Evolutionary conservation across 2,888 invertebrate genomes (phyloP).

Genomic region (Drosophila subsilvestris): DNA sequence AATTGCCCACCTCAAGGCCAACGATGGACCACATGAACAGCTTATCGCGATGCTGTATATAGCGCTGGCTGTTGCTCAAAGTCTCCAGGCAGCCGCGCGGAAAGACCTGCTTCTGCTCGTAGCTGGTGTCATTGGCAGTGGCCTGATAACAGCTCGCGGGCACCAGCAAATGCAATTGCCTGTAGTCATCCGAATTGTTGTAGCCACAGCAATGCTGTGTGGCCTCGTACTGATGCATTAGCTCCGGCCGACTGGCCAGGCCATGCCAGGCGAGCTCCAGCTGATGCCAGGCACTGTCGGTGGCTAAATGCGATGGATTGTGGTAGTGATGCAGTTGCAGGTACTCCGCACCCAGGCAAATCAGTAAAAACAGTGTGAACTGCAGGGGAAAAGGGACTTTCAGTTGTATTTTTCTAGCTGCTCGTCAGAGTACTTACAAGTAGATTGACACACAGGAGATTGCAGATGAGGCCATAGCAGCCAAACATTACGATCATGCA

Average conservation of each 20-base stretch:
- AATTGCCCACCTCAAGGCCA: conserved; percentile 68
- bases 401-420: background rate
- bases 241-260: conserved; percentile 58
- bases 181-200: conserved; percentile 69
- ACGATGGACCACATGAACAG: conserved; percentile 74
- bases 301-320: conserved; percentile 61
- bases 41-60: conserved; percentile 69
- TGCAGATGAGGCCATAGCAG: conserved; percentile 74
- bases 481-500: conserved; percentile 79
- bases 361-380: conserved; percentile 75
- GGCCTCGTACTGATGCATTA: conserved; percentile 65
- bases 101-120: conserved; percentile 38
- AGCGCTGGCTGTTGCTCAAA: conserved; percentile 57
- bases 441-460: conserved; percentile 73
- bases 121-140: conserved; percentile 33
- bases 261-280: conserved; percentile 75
- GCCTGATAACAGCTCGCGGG: conserved; percentile 73
- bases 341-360: conserved; percentile 73
- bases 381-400: conserved; percentile 13
- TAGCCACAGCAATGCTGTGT: conserved; percentile 74
- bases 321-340: conserved; percentile 76
- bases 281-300: conserved; percentile 60
- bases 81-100: conserved; percentile 68
- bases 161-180: conserved; percentile 55
- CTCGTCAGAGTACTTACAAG: conserved; percentile 58